A percentile compares a stretch with the other conserved stretches of the same genome.
Conservation (phyloP, 2,797 vertebrate genomes). For the Fratercula arctica region DNA sequence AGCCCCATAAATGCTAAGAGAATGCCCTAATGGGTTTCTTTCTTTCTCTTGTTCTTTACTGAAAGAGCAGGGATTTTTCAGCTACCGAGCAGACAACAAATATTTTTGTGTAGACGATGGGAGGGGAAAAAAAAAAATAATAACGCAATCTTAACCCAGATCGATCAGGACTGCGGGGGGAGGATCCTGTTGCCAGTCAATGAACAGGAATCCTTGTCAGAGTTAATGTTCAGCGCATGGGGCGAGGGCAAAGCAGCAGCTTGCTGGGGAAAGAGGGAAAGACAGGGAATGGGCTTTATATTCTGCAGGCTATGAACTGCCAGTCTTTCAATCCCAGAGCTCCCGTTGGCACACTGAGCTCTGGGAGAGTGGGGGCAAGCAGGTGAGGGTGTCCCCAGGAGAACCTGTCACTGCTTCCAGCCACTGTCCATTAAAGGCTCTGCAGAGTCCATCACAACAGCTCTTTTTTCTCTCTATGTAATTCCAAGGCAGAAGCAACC, state of each 20-base stretch:
- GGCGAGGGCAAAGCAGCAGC: not conserved
- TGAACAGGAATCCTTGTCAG: not conserved
- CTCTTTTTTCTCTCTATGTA: not conserved
- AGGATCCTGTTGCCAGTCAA: not conserved
- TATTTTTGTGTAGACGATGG: not conserved
- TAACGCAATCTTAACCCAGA: not conserved
- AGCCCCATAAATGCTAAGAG: not conserved
- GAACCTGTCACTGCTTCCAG: not conserved
- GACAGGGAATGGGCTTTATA: not conserved
- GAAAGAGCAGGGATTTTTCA: not conserved
- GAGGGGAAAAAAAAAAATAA: not conserved
- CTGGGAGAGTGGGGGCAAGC: fast-evolving
- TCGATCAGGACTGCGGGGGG: not conserved
- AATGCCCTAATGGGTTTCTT: not conserved
- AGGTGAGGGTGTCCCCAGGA: not conserved
- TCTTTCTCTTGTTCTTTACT: not conserved
- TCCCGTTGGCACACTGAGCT: not conserved
- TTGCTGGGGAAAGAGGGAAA: not conserved
- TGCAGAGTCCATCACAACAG: not conserved
- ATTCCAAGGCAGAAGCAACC: not conserved
- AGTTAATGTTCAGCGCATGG: not conserved
- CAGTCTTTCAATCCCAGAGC: not conserved
- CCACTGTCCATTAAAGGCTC: not conserved
- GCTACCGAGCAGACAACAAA: not conserved
- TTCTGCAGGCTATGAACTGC: not conserved